Conservation (phyloP, 1,140 invertebrate species). For the Papilio xuthus region DNA sequence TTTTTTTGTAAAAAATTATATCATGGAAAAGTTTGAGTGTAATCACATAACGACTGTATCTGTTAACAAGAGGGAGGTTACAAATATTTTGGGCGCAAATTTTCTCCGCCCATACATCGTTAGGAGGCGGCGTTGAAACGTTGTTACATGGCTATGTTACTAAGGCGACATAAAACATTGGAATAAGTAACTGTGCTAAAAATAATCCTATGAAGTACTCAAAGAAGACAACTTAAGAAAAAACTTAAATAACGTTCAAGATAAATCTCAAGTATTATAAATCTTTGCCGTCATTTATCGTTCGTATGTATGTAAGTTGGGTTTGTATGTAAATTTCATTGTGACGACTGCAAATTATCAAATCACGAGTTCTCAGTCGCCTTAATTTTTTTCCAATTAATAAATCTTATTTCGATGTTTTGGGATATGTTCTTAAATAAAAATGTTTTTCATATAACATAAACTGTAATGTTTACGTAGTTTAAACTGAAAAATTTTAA, state of each 20-base stretch:
- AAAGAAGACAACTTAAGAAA: conserved; percentile 33
- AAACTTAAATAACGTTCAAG: background rate
- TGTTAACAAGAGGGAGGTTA: conserved; percentile 18
- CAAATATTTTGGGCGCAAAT: conserved; percentile 32
- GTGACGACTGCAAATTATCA: no score
- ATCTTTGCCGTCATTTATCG: no score
- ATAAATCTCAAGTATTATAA: no score
- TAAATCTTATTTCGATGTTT: no score
- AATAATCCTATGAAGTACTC: background rate
- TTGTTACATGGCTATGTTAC: conserved; percentile 52
- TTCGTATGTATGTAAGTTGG: no score
- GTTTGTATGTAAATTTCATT: no score
- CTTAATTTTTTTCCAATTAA: no score
- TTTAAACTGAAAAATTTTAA: no score
- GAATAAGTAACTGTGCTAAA: background rate
- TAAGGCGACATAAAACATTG: conserved; percentile 50
- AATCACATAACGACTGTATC: background rate
- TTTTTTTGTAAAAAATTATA: background rate
- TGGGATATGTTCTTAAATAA: no score
- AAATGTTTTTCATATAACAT: no score
- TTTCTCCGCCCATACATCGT: conserved; percentile 49
- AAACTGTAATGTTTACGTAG: no score
- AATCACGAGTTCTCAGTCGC: no score
- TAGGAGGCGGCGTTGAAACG: conserved; percentile 46
- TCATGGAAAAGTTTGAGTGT: background rate